Conservation (phyloP, 2,113 vertebrate genomes). For the Oreocharis arfaki region DNA sequence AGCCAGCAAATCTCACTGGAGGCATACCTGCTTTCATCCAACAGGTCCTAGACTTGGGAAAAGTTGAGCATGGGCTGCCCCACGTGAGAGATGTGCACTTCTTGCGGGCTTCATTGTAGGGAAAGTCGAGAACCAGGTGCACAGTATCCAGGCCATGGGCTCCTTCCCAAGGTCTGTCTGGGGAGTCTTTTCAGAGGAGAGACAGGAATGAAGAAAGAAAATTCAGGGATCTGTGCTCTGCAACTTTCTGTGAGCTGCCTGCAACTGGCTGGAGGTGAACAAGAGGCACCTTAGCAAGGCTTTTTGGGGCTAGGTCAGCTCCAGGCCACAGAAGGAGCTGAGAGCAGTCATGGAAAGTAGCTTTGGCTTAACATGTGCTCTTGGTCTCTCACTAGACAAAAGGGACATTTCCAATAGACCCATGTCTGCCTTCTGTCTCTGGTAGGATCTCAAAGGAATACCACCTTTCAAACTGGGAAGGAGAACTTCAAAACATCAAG, state of each 20-base stretch:
- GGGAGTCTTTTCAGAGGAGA: slow-evolving; percentile 45
- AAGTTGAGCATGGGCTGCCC: slow-evolving; percentile 82
- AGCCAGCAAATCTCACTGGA: neutral
- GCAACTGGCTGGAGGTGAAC: neutral
- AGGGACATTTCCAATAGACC: neutral
- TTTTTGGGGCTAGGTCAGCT: neutral
- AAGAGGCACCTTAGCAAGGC: neutral
- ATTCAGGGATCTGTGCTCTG: neutral
- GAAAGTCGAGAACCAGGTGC: slow-evolving; percentile 78
- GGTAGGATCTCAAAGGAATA: neutral
- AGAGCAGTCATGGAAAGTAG: neutral
- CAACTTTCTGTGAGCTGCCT: neutral
- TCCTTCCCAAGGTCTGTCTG: slow-evolving; percentile 69
- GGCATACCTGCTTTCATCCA: neutral
- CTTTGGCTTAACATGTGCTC: neutral
- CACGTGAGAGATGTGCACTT: slow-evolving; percentile 71
- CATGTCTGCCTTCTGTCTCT: neutral
- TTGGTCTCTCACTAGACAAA: neutral
- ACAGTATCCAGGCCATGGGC: slow-evolving; percentile 80
- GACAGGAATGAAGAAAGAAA: neutral
- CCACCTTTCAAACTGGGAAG: neutral
- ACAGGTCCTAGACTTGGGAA: slow-evolving; percentile 56
- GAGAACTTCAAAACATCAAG: neutral
- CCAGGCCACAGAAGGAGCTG: neutral
- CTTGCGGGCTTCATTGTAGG: slow-evolving; percentile 72